Evolutionary conservation across 1,140 invertebrate genomes (phyloP).

Genomic region (Eupeodes corollae): DNA sequence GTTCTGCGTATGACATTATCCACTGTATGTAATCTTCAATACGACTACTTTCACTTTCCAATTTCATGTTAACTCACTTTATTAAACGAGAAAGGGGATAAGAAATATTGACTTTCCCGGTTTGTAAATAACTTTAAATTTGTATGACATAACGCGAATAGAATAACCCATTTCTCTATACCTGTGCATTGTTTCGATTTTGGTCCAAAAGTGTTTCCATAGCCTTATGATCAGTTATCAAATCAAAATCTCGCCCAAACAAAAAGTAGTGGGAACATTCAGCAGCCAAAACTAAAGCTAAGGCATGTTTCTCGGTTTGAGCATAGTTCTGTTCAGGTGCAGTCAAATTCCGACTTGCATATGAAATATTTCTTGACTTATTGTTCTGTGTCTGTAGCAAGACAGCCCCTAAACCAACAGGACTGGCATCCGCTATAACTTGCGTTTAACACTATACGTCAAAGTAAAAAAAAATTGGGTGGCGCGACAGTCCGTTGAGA

Average conservation of each 20-base stretch:
- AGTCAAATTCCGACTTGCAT: background rate
- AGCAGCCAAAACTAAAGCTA: constrained; percentile 15
- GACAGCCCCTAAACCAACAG: constrained; percentile 14
- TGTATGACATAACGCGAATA: constrained; percentile 14
- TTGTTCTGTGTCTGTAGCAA: constrained; percentile 8
- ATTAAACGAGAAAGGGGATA: background rate
- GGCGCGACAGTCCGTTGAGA: too few species aligned
- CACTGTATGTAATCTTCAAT: too few species aligned
- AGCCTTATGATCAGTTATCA: constrained; percentile 31
- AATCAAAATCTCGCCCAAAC: constrained; percentile 23
- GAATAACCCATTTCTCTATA: constrained; percentile 18
- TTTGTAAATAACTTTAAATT: constrained; percentile 13
- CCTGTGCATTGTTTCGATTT: constrained; percentile 13
- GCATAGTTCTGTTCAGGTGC: background rate
- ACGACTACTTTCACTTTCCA: too few species aligned
- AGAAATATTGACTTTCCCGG: constrained; percentile 8
- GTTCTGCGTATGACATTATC: too few species aligned
- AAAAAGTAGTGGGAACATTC: constrained; percentile 15
- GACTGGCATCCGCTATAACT: constrained; percentile 18
- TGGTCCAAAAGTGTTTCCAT: constrained; percentile 11
- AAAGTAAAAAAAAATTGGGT: too few species aligned
- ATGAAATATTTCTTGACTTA: background rate
- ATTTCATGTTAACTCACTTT: too few species aligned
- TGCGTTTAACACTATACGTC: background rate
- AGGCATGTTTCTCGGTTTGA: background rate